phyloP scores from a whole-genome alignment of 1,140 invertebrate species.

The Neodiprion virginianus region DNA sequence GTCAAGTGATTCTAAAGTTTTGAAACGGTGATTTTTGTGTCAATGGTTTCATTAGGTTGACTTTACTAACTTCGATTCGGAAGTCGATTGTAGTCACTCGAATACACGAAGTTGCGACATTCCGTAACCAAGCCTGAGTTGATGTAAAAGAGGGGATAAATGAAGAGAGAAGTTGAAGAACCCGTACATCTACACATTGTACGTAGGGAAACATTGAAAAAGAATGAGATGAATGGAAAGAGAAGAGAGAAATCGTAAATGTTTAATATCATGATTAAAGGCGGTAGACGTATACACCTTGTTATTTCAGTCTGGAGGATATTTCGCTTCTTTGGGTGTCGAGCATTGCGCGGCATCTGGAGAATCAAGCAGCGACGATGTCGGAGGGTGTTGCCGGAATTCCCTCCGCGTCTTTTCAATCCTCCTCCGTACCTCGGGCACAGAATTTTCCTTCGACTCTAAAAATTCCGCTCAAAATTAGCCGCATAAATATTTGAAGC shows the following conservation, averaged over 20 bases:
- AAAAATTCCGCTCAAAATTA: conserved; percentile 59
- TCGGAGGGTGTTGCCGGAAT: conserved; percentile 14
- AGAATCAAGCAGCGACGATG: conserved; percentile 22
- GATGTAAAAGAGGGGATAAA: too few relatives aligned
- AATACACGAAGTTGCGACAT: too few relatives aligned
- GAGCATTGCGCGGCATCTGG: not conserved
- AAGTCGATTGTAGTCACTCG: too few relatives aligned
- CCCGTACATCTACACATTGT: too few relatives aligned
- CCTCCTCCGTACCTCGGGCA: not conserved
- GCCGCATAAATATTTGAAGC: conserved; percentile 59
- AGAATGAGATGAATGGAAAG: not conserved
- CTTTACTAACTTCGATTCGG: too few relatives aligned
- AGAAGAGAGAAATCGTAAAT: conserved; percentile 54
- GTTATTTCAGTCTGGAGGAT: conserved; percentile 61
- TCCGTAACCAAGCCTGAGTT: too few relatives aligned
- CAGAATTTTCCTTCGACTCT: conserved; percentile 29
- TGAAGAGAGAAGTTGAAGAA: too few relatives aligned
- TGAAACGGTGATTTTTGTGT: too few relatives aligned
- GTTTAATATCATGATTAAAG: conserved; percentile 64
- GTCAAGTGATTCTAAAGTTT: too few relatives aligned
- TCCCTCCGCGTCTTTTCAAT: conserved; percentile 16
- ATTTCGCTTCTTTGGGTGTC: conserved; percentile 40
- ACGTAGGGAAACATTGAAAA: not conserved
- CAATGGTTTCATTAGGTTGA: too few relatives aligned
- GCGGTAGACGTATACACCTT: conserved; percentile 53